Percentiles rank a stretch among this genome's conserved stretches.
phyloP scores from a whole-genome alignment of 1,140 invertebrate genomes.

The Lethocerus indicus region DNA sequence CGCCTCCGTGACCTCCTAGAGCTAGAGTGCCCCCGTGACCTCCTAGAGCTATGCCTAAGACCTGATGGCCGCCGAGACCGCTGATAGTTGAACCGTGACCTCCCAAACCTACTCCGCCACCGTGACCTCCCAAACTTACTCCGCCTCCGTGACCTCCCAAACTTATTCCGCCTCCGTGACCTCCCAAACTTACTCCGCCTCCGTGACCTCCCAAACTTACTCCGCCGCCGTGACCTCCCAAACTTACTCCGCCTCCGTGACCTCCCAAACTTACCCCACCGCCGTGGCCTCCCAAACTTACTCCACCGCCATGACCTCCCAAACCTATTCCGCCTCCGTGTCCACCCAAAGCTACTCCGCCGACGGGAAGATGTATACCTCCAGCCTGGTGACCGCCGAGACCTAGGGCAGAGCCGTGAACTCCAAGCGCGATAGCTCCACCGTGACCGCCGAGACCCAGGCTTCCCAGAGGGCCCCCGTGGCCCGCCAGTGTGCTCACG shows the following conservation, averaged over 20 bases:
- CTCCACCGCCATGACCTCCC: too few relatives aligned
- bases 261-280: too few relatives aligned
- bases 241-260: too few relatives aligned
- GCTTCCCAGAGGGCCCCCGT: background rate
- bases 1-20: background rate
- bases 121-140: background rate
- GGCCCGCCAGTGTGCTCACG: background rate
- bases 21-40: background rate
- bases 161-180: too few relatives aligned
- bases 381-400: background rate
- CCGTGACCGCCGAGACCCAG: background rate
- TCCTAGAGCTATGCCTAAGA: background rate
- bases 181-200: too few relatives aligned
- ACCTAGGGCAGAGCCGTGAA: conserved; percentile 8
- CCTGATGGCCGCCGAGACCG: conserved; percentile 5
- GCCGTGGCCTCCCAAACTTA: too few relatives aligned
- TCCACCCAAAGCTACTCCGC: background rate
- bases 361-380: background rate
- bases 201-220: too few relatives aligned
- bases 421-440: background rate
- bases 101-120: too few relatives aligned
- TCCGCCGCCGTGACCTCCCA: too few relatives aligned
- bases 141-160: too few relatives aligned
- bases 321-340: too few relatives aligned
- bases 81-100: background rate